Percentiles rank a stretch among this genome's conserved stretches.
phyloP scores from a whole-genome alignment of 2,797 vertebrate genomes.

The Cyclopterus lumpus region DNA sequence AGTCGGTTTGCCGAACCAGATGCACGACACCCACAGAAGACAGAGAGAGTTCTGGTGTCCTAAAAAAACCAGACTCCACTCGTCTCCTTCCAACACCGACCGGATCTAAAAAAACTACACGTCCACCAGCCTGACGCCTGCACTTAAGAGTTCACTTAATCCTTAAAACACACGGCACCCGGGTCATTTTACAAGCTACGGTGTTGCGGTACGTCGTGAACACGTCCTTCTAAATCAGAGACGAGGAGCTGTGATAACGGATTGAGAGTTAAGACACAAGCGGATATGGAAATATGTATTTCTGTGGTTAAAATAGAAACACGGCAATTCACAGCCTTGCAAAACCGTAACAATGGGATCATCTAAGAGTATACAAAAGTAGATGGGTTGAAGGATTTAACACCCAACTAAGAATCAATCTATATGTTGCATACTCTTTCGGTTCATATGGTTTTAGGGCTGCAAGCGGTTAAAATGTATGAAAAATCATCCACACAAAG shows the following conservation, averaged over 20 bases:
- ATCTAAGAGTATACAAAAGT: too few relatives aligned
- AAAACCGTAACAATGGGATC: too few relatives aligned
- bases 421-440: too few relatives aligned
- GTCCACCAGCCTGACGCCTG: conserved; percentile 18
- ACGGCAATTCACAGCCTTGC: background rate
- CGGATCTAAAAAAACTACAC: conserved; percentile 15
- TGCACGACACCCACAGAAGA: conserved; percentile 23
- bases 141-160: conserved; percentile 28
- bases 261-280: too few relatives aligned
- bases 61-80: background rate
- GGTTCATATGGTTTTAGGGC: too few relatives aligned
- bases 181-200: background rate
- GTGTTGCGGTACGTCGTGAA: background rate
- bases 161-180: conserved; percentile 16
- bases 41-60: conserved; percentile 34
- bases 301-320: background rate
- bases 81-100: background rate
- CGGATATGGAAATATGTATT: background rate
- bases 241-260: too few relatives aligned
- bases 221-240: too few relatives aligned
- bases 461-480: too few relatives aligned
- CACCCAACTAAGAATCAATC: too few relatives aligned
- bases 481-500: background rate
- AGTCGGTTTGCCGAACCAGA: conserved; percentile 45
- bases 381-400: too few relatives aligned